Base-by-base conservation (phyloP, 2,797 vertebrate species). In the Hippopotamyrus pictus region DNA sequence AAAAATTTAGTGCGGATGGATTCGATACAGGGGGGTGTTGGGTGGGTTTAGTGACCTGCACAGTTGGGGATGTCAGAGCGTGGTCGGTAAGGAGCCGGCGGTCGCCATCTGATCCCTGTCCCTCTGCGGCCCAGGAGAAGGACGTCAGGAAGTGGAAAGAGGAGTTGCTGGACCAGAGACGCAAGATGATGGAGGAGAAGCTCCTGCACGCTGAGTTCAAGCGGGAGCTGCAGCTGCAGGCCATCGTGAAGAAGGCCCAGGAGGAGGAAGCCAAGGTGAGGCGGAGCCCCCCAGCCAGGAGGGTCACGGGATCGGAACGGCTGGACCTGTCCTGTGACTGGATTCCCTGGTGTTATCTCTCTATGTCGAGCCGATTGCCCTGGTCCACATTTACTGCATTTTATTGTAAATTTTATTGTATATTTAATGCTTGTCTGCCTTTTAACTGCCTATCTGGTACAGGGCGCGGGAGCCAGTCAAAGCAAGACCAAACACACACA, bases 91-190 rank as follows among this genome's bases (percentile, higher is more conserved):
- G n/a, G 17, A 41, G 7, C 14, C n/a, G 1, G 37, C 19, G 41
- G 41, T 19, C 44, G 5, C 44, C 12, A 19, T 37, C 73, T 25
- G 33, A 41, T 19, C 50, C 17, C 83, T 57, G 9, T 46, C 19
- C 50, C 82, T 5, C 65, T 62, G 65, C 6, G 46, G 69, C 53
- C 50, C 89, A 99, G 99, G 99, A 99, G 93, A 99, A 99, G 90
- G 99, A 99, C 92, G 98, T 99, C 29, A 96, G 97, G 62, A 99
- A 99, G 91, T 99, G 99, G 99, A 99, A 99, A 91, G 99, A 99
- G 92, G 98, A 99, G 92, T 93, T 99, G 90, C 89, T 99, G 87
- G 99, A 99, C 91, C 99, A 99, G 89, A 97, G 98, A 29, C 96
- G 98, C 33, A 96, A 92, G 90, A 99, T 99, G 98, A 99, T 99